Evolutionary conservation across 2,888 invertebrate genomes (phyloP), one percentile per base, ranked within the genome.

Genomic region (Cosmorhoe ocellata): DNA sequence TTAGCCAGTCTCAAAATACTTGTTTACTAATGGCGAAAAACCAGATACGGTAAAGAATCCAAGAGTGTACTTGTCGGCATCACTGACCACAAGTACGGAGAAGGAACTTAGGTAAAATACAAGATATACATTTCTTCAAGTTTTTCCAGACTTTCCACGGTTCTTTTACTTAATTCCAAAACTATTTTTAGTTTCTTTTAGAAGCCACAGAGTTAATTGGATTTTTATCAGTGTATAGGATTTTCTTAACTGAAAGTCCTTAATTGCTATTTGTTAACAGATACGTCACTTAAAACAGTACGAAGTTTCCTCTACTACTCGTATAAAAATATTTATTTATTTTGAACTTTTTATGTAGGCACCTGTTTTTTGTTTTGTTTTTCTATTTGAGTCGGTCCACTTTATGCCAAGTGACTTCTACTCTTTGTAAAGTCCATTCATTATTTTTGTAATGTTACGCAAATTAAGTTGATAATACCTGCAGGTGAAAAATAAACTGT

Each of bases 61-160:
- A 18, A 18, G 18, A 18, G 18, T 18, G 18, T 59, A 63, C 74
- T 76, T 71, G 73, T 74, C 67, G 64, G 65, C 73, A 60, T 67
- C 68, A 67, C 63, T 71, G 69, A 67, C 64, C 70, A 62, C 60
- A 62, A 58, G 61, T 59, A 64, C 66, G 34, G 24, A 48, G 9
- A 9, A 41, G 9, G 10, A 11, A 36, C n/a, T 11, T 30, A 39
- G n/a, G 6, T 49, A 38, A 26, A 11, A 42, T 44, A 24, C 30
- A 49, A 42, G 41, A 37, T 37, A 37, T 28, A 37, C 32, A 39
- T 44, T 30, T 18, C 10, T 18, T 33, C 4, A 33, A n/a, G 14
- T 13, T 54, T 47, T 50, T 45, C 31, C 22, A 24, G 22, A 32
- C 3, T 9, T 11, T 40, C n/a, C 11, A 7, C 37, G 36, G 27